Base-by-base conservation (phyloP, 2,113 vertebrate species). In the Brienomyrus brachyistius region DNA sequence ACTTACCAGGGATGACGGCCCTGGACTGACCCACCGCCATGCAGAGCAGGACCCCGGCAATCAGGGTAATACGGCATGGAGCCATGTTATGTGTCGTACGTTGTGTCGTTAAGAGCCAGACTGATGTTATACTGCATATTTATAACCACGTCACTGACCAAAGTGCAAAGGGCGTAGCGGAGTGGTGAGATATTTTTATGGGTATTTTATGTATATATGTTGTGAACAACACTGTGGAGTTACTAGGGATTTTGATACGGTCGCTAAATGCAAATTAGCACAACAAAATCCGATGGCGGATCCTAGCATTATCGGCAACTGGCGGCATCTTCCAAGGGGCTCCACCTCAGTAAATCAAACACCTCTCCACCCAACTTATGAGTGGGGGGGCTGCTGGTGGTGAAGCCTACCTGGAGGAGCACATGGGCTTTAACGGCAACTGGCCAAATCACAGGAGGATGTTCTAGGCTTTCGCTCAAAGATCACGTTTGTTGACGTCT, bases 1-100 rank as follows among this genome's bases (percentile, higher is more conserved):
- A 90, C 90, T 74, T 62, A 90, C 90, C 52, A 45, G 86, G 90
- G 48, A 82, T 48, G 35, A 50, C 23, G 35, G 86, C 45, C 40
- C 35, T 48, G 50, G 90, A 88, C 13, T 2, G 66, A 0, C 50
- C 31, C 6, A 47, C 74, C 10, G 2, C 13, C 51, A 80, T 0
- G 80, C 86, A 90, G 27, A 90, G n/a, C 74, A 88, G 70, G 50
- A 90, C 27, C 50, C 90, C 86, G 15, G 35, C 13, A n/a, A 59
- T 17, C 21, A 90, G 70, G 0, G 13, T 2, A 9, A 27, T 10
- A 7, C 40, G 1, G 11, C 7, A 43, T 2, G 11, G 50, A 45
- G 48, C 51, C 90, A 90, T 90, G 86, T 19, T 83, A n/a, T 70
- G 70, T 7, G 35, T 77, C 35, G 1, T 6, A 80, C 35, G 70